phyloP scores from a whole-genome alignment of 1,140 invertebrate species.

The Drosophila equinoxialis region DNA sequence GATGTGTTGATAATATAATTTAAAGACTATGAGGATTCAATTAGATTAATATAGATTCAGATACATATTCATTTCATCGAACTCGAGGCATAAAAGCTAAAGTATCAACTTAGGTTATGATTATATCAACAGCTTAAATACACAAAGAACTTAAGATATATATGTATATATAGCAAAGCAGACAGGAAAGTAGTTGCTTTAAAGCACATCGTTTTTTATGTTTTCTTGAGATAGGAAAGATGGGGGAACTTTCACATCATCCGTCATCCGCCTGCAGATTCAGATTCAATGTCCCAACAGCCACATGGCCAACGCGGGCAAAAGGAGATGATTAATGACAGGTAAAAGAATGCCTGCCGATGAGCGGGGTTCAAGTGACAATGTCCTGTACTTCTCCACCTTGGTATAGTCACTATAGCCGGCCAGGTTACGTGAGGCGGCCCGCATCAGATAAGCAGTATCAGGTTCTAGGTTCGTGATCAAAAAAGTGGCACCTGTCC shows the following conservation, averaged over 20 bases:
- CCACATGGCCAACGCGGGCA: constrained; percentile 5
- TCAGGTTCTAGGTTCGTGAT: constrained; percentile 78
- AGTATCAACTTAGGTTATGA: constrained; percentile 27
- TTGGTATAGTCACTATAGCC: constrained; percentile 81
- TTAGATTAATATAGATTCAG: background rate
- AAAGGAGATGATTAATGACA: constrained; percentile 13
- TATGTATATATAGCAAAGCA: constrained; percentile 47
- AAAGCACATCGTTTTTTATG: constrained; percentile 58
- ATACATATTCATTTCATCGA: background rate
- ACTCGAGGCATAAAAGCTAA: constrained; percentile 32
- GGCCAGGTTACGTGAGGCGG: constrained; percentile 82
- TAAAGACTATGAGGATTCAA: constrained; percentile 15
- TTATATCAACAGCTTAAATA: constrained; percentile 48
- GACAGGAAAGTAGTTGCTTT: constrained; percentile 61
- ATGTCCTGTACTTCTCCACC: constrained; percentile 67
- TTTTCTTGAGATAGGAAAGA: background rate
- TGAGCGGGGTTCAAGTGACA: constrained; percentile 65
- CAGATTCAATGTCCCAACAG: constrained; percentile 38
- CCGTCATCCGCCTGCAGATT: constrained; percentile 43
- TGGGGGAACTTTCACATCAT: constrained; percentile 10
- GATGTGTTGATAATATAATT: background rate
- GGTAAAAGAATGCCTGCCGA: constrained; percentile 22
- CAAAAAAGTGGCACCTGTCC: constrained; percentile 79
- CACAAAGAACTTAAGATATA: constrained; percentile 37
- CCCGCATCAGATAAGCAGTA: constrained; percentile 81